Evolutionary conservation across 1,140 invertebrate genomes (phyloP).

Genomic region (Drosophila athabasca): DNA sequence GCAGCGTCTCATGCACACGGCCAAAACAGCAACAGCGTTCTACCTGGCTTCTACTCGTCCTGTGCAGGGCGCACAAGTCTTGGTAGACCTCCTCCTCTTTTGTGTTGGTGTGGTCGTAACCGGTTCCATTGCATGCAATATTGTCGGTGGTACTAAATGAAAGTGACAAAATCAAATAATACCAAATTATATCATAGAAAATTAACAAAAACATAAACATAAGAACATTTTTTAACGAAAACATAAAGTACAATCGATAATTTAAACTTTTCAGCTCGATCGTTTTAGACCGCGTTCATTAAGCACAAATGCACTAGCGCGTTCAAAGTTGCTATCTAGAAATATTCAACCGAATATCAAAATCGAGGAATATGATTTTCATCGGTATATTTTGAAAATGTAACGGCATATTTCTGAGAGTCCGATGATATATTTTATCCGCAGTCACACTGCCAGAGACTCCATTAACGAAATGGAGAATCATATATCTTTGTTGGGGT

Average conservation of each 20-base stretch:
- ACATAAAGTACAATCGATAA: background rate
- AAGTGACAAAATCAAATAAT: conserved; percentile 23
- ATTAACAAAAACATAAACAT: conserved; percentile 13
- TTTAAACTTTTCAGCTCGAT: background rate
- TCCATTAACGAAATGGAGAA: too few species aligned
- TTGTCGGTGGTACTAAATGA: conserved; percentile 80
- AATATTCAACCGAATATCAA: too few species aligned
- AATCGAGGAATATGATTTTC: too few species aligned
- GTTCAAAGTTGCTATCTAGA: too few species aligned
- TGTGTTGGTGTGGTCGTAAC: conserved; percentile 82
- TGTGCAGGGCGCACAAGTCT: conserved; percentile 83
- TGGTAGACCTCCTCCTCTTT: conserved; percentile 84
- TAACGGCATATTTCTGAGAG: too few species aligned
- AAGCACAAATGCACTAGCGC: too few species aligned
- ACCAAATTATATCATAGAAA: conserved; percentile 24
- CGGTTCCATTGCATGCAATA: conserved; percentile 82
- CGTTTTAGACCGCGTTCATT: too few species aligned
- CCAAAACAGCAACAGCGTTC: conserved; percentile 21
- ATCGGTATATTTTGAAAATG: too few species aligned
- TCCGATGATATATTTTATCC: too few species aligned
- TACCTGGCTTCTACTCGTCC: conserved; percentile 83
- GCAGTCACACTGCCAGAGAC: too few species aligned
- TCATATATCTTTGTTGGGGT: too few species aligned
- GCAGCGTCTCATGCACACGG: conserved; percentile 42
- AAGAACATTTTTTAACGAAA: background rate